Conservation (phyloP, 35 echinoderm and acorn worm species). For the Acanthaster planci region DNA sequence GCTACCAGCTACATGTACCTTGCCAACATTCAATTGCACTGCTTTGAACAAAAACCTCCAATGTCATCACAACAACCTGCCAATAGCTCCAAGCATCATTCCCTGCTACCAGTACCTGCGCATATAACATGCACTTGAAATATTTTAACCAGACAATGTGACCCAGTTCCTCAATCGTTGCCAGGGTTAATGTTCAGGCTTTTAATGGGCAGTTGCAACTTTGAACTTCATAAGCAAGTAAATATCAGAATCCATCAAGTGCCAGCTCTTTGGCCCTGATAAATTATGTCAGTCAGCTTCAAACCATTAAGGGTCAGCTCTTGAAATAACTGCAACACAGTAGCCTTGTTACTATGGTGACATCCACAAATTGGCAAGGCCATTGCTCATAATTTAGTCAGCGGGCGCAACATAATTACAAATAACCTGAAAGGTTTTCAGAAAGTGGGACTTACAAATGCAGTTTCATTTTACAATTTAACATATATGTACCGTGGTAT, state of each 20-base stretch:
- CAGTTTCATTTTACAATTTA: too few species aligned
- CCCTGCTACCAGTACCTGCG: too few species aligned
- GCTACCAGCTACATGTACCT: too few species aligned
- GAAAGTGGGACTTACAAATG: too few species aligned
- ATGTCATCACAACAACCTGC: too few species aligned
- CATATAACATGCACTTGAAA: not conserved
- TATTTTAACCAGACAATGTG: not conserved
- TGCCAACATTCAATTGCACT: too few species aligned
- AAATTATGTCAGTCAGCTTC: not conserved
- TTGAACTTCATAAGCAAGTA: slow-evolving; percentile 13
- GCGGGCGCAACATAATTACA: too few species aligned
- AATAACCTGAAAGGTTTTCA: too few species aligned
- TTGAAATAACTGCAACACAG: not conserved
- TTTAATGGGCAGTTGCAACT: not conserved
- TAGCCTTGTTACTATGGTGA: slow-evolving; percentile 18
- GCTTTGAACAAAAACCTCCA: too few species aligned
- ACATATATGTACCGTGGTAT: too few species aligned
- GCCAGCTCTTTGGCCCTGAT: not conserved
- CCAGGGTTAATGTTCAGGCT: slow-evolving; percentile 20
- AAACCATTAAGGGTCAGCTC: not conserved
- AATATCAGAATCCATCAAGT: not conserved
- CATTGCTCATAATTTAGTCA: too few species aligned
- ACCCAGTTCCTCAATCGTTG: not conserved
- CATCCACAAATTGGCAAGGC: not conserved
- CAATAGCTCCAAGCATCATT: too few species aligned